Evolutionary conservation across 1,140 invertebrate species (phyloP).

Genomic region (Papilio glaucus): DNA sequence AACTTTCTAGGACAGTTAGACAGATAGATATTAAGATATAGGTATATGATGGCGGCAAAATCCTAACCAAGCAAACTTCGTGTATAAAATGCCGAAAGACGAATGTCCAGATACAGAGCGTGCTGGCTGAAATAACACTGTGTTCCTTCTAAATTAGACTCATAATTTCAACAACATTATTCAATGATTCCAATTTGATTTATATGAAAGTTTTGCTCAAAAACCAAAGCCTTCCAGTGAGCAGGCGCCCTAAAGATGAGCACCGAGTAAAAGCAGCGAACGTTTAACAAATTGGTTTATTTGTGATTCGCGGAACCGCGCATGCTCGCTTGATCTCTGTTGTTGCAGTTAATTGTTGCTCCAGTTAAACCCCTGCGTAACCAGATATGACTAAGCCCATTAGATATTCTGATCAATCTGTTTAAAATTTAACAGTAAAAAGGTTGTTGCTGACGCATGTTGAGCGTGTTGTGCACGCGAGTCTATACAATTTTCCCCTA

Average conservation of each 20-base stretch:
- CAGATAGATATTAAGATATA: no score
- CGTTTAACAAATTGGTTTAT: constrained; percentile 12
- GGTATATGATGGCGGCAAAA: no score
- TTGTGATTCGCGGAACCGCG: constrained; percentile 27
- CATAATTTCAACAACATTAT: neutral
- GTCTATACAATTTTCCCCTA: no score
- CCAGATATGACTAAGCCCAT: constrained; percentile 17
- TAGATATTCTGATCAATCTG: neutral
- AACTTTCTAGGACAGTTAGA: no score
- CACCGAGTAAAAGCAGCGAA: constrained; percentile 3
- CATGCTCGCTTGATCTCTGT: constrained; percentile 15
- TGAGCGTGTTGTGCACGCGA: no score
- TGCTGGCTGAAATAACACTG: no score
- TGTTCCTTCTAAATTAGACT: no score
- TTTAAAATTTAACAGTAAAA: neutral
- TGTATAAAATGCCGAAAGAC: no score
- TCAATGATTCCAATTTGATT: neutral
- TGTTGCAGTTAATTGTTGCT: constrained; percentile 26
- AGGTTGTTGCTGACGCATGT: no score
- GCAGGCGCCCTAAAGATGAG: constrained; percentile 15
- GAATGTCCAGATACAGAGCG: no score
- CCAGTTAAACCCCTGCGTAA: constrained; percentile 13
- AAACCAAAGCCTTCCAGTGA: neutral
- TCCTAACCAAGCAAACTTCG: no score
- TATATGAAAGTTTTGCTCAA: neutral